Conservation (phyloP, 2,888 invertebrate genomes). For the Xestia ashworthii region DNA sequence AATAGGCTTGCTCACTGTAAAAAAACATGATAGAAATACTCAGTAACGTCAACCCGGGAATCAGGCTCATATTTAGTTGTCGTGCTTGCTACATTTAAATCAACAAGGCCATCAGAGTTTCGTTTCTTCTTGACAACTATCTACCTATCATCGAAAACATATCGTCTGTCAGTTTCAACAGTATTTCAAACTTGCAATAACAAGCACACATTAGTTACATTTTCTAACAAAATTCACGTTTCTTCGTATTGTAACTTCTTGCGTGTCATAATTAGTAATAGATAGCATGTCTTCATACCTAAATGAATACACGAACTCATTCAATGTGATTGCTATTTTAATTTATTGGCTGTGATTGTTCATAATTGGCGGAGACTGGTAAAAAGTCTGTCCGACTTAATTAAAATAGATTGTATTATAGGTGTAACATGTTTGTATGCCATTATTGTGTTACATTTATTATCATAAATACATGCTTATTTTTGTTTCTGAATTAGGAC, state of each 20-base stretch:
- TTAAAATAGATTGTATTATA: conserved; percentile 32
- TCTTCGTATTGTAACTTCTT: conserved; percentile 18
- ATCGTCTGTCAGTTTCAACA: neutral
- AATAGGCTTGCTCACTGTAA: neutral
- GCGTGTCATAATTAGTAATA: conserved; percentile 60
- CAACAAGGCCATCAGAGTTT: neutral
- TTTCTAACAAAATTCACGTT: conserved; percentile 31
- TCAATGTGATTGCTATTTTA: conserved; percentile 45
- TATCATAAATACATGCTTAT: conserved; percentile 3
- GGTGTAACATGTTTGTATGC: conserved; percentile 9
- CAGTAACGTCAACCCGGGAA: neutral
- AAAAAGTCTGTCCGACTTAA: conserved; percentile 21
- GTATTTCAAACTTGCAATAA: conserved; percentile 31
- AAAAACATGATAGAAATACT: neutral
- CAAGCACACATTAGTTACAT: conserved; percentile 15
- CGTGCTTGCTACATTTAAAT: neutral
- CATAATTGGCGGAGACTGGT: conserved; percentile 19
- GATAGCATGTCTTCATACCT: conserved; percentile 45
- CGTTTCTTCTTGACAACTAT: neutral
- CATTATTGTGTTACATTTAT: conserved; percentile 17
- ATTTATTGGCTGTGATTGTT: conserved; percentile 52
- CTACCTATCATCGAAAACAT: neutral
- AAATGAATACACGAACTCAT: conserved; percentile 27
- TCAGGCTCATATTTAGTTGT: neutral
- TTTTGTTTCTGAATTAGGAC: neutral